Evolutionary conservation across 1,140 invertebrate species (phyloP), one percentile per base, ranked within the genome.

Genomic region (Drusus annulatus): DNA sequence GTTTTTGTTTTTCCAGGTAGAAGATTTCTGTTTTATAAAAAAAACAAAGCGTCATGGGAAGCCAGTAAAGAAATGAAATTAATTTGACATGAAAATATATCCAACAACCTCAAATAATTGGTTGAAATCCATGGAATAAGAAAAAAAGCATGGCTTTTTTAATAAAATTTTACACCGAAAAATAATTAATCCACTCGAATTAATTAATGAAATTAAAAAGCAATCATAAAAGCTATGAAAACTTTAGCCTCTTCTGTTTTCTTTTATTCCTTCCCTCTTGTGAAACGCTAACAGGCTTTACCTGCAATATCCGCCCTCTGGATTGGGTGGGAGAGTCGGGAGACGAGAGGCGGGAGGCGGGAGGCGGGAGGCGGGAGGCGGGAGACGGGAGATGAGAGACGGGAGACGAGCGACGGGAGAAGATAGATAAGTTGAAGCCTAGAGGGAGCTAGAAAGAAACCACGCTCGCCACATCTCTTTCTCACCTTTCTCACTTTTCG

Each of bases 171-270:
- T 50, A 10, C 45, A 6, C 31, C 10, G 36, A 50, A 71, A 17
- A 71, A 71, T 50, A 51, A 51, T 71, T 71, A 17, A 71, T 71
- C 71, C 25, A 36, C 74, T 76, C 54, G 51, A 76, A 76, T 76
- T 62, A 62, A 60, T 62, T 63, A 76, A 76, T 76, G 28, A 76
- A 62, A 76, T 76, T 76, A 76, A 76, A 76, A 76, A 76, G 74
- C 36, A 76, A 76, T 76, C 74, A 76, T 76, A 76, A 76, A 76
- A 76, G 58, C 28, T 62, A 45, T 50, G 74, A 58, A 76, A 76
- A 76, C 28, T 76, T 76, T 62, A 45, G 54, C 31, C 74, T 54
- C 74, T 56, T 76, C 74, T 62, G 31, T 76, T 76, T 76, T 76
- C 74, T 76, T 76, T 76, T 62, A 76, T 76, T 76, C 68, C 56